A percentile compares a stretch with the other conserved stretches of the same genome.
phyloP scores from a whole-genome alignment of 2,113 vertebrate species.

The Ochotona curzoniae region DNA sequence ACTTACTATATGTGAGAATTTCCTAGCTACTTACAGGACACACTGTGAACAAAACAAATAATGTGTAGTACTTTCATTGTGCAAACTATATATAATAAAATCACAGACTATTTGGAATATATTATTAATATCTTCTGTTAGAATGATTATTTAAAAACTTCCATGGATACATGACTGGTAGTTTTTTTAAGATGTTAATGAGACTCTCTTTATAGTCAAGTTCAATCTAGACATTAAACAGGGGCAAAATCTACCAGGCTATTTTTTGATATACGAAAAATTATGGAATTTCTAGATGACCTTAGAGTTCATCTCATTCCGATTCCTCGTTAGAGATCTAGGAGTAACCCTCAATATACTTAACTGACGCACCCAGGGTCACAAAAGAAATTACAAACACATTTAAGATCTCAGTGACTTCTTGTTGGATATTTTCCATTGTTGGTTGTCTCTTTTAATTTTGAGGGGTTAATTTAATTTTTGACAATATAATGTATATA shows the following conservation, averaged over 20 bases:
- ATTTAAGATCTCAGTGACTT: background rate
- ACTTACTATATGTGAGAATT: background rate
- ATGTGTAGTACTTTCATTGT: background rate
- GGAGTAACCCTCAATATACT: background rate
- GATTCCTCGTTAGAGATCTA: background rate
- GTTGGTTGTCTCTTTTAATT: background rate
- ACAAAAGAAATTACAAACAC: background rate
- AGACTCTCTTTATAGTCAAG: slow-evolving; percentile 22
- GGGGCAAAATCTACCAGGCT: background rate
- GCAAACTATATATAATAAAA: slow-evolving; percentile 1
- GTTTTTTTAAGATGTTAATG: background rate
- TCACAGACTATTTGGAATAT: no score
- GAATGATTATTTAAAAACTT: slow-evolving; percentile 12
- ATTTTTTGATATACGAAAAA: background rate
- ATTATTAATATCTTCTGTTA: background rate
- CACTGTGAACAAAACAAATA: slow-evolving; percentile 9
- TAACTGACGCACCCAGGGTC: background rate
- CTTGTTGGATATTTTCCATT: background rate
- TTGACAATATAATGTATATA: background rate
- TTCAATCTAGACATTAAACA: background rate
- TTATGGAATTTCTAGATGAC: background rate
- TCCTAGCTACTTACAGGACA: background rate
- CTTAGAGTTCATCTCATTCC: background rate
- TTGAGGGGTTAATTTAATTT: background rate
- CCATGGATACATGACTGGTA: background rate